Percentiles rank a stretch among this genome's conserved stretches.
Evolutionary conservation across 2,797 vertebrate genomes (phyloP).

Genomic region (Chromis chromis): DNA sequence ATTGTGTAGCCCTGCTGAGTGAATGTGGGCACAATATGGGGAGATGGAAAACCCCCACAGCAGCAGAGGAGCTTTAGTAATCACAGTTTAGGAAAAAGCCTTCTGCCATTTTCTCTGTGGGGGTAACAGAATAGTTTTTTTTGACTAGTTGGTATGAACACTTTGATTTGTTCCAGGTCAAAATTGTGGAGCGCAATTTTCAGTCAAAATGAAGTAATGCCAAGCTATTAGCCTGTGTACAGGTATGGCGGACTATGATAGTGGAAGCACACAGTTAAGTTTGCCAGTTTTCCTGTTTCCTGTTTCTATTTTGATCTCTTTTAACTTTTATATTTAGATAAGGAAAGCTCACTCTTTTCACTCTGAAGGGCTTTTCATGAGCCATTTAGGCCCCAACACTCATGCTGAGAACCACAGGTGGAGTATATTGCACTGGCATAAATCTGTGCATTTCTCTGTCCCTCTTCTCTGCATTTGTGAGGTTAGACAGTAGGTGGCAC

Average conservation of each 20-base stretch:
- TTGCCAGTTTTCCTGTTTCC: constrained; percentile 1
- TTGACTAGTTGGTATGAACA: constrained; percentile 19
- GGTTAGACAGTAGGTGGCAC: constrained; percentile 75
- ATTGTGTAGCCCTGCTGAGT: constrained; percentile 45
- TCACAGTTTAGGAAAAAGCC: constrained; percentile 44
- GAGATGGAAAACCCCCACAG: constrained; percentile 30
- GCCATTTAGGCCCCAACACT: neutral
- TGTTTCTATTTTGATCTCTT: neutral
- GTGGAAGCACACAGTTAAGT: neutral
- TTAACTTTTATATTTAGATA: neutral
- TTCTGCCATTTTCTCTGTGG: constrained; percentile 35
- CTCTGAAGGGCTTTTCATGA: neutral
- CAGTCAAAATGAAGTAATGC: constrained; percentile 12
- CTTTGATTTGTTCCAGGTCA: constrained; percentile 35
- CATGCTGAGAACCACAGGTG: neutral
- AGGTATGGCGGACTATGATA: constrained; percentile 1
- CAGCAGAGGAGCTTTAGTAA: constrained; percentile 60
- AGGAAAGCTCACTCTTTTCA: neutral
- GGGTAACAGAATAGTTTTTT: constrained; percentile 42
- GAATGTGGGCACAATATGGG: constrained; percentile 47
- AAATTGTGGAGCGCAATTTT: constrained; percentile 11
- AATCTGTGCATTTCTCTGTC: constrained; percentile 3
- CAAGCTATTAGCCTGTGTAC: neutral
- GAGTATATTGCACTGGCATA: neutral
- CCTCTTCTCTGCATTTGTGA: constrained; percentile 34